phyloP scores from a whole-genome alignment of 2,888 invertebrate genomes.

The Hofmannophila pseudospretella region DNA sequence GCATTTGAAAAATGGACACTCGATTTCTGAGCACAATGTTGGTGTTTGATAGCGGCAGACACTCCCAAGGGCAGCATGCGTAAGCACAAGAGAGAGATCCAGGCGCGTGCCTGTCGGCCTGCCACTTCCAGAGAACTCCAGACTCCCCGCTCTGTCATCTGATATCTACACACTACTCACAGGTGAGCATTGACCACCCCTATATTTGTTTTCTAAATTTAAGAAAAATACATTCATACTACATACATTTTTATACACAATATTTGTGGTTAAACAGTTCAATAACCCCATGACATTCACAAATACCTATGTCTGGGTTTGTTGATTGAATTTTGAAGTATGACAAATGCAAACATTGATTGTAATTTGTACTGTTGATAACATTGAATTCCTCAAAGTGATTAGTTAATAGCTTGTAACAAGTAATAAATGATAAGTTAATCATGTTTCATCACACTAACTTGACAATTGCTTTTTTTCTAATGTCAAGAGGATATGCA shows the following conservation, averaged over 20 bases:
- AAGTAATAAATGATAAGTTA: not conserved
- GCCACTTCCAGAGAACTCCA: constrained; percentile 57
- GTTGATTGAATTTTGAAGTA: constrained; percentile 1
- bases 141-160: constrained; percentile 56
- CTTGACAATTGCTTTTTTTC: constrained; percentile 36
- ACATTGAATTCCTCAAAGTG: constrained; percentile 4
- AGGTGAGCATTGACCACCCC: too few species aligned
- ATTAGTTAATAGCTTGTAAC: constrained; percentile 4
- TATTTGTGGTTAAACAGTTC: constrained; percentile 8
- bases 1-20: constrained; percentile 73
- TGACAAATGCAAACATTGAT: not conserved
- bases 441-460: too few species aligned
- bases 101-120: constrained; percentile 58
- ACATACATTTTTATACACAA: too few species aligned
- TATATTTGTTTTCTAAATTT: too few species aligned
- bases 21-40: constrained; percentile 63
- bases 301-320: not conserved
- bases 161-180: constrained; percentile 51
- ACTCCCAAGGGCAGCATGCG: constrained; percentile 70
- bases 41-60: constrained; percentile 63
- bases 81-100: constrained; percentile 70
- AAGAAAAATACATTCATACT: too few species aligned
- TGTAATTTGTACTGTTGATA: not conserved
- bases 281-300: constrained; percentile 3
- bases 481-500: constrained; percentile 69